phyloP scores from a whole-genome alignment of 2,113 vertebrate species.

The Cryptomyrus ogoouensis region DNA sequence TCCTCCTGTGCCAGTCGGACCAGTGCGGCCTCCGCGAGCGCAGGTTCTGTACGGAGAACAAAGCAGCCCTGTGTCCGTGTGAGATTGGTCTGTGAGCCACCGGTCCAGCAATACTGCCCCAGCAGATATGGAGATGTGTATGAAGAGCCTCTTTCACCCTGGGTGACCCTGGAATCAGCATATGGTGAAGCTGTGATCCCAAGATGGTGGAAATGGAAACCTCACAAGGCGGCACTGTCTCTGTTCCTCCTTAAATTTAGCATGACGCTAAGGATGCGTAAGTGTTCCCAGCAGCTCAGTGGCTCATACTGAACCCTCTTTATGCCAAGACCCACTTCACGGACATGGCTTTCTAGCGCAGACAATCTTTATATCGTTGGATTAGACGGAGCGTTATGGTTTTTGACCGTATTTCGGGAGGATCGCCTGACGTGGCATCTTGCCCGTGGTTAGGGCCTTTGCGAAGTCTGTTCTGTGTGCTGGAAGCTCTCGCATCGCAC shows the following conservation, averaged over 20 bases:
- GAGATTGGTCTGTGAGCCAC: background rate
- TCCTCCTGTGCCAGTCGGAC: background rate
- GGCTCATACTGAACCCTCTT: background rate
- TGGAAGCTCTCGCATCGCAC: background rate
- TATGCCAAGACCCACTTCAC: background rate
- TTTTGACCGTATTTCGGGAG: background rate
- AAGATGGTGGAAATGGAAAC: background rate
- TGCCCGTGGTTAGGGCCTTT: background rate
- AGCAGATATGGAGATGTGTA: background rate
- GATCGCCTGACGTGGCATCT: background rate
- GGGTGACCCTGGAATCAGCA: background rate
- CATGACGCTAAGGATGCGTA: background rate
- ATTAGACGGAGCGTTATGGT: background rate
- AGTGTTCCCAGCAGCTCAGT: background rate
- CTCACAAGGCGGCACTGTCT: background rate
- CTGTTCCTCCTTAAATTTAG: background rate
- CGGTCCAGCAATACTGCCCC: background rate
- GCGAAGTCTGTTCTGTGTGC: background rate
- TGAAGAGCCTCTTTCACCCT: background rate
- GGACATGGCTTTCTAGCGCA: background rate
- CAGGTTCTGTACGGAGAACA: background rate
- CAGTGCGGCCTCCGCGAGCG: background rate
- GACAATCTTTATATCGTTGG: background rate
- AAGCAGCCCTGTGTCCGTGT: background rate
- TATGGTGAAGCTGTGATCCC: background rate